These are phyloP conservation scores for Pristionchus arcanus DNA, from an alignment of 2,888 invertebrate genomes.

Conservation along the genomic window DNA sequence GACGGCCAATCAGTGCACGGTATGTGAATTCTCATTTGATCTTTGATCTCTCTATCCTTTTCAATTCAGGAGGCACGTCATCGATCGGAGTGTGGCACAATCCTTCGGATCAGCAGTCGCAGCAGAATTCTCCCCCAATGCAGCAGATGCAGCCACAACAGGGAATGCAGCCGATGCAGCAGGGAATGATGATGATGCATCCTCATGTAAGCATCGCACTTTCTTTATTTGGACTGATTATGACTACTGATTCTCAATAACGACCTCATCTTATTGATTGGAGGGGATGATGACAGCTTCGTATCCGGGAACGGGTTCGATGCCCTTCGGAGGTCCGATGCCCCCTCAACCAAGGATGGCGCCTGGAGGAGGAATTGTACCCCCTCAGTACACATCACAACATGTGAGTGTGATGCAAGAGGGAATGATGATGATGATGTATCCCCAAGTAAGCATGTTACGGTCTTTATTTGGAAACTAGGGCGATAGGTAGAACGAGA, in stretches of 20 bases:
- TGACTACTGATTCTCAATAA: not conserved
- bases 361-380: not conserved
- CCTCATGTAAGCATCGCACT: constrained; percentile 41
- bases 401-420: not conserved
- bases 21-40: not conserved
- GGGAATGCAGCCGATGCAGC: constrained; percentile 19
- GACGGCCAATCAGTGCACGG: constrained; percentile 35
- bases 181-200: constrained; percentile 36
- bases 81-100: constrained; percentile 37
- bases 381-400: not conserved
- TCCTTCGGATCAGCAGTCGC: not conserved
- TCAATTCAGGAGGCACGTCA: not conserved
- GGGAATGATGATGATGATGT: not conserved
- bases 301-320: not conserved
- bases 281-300: constrained; percentile 41
- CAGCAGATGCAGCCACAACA: constrained; percentile 15
- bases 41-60: not conserved
- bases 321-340: not conserved
- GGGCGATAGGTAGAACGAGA: too few relatives aligned
- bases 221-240: not conserved
- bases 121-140: not conserved
- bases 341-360: not conserved
- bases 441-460: too few relatives aligned
- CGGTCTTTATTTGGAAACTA: too few relatives aligned
- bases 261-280: not conserved